A percentile compares a stretch with the other conserved stretches of the same genome.
Conservation (phyloP, 2,113 vertebrate genomes). For the Emydocephalus ijimae region DNA sequence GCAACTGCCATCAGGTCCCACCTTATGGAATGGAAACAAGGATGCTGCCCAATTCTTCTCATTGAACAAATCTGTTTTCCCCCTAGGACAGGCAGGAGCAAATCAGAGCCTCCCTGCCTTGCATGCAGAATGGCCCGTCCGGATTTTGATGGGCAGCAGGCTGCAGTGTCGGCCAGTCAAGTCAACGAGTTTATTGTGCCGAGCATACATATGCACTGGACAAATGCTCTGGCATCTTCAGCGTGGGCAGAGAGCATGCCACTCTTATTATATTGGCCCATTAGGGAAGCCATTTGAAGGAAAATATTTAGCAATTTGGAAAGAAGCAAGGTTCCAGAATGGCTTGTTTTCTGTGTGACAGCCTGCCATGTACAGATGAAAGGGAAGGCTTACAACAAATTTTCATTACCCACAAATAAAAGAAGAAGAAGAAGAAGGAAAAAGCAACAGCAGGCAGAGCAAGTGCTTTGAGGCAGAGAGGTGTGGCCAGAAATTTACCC, state of each 20-base stretch:
- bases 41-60: background rate
- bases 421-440: slow-evolving; percentile 37
- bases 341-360: slow-evolving; percentile 74
- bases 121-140: slow-evolving; percentile 30
- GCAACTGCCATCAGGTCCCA: slow-evolving; percentile 31
- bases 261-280: slow-evolving; percentile 75
- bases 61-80: background rate
- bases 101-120: rapidly evolving
- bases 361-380: slow-evolving; percentile 77
- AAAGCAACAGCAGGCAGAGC: slow-evolving; percentile 76
- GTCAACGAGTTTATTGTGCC: slow-evolving; percentile 67
- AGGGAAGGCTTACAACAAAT: slow-evolving; percentile 77
- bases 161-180: slow-evolving; percentile 56
- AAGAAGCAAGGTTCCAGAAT: slow-evolving; percentile 73
- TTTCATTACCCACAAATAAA: slow-evolving; percentile 74
- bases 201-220: slow-evolving; percentile 77
- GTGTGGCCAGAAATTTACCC: slow-evolving; percentile 74
- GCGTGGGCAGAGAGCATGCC: slow-evolving; percentile 73
- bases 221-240: slow-evolving; percentile 78
- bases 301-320: slow-evolving; percentile 80
- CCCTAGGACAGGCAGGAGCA: background rate
- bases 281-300: slow-evolving; percentile 81
- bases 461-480: slow-evolving; percentile 74
- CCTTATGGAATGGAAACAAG: slow-evolving; percentile 24
- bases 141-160: slow-evolving; percentile 50